Percentiles rank a stretch among this genome's conserved stretches.
phyloP scores from a whole-genome alignment of 2,113 vertebrate genomes.

The Erythrolamprus reginae region DNA sequence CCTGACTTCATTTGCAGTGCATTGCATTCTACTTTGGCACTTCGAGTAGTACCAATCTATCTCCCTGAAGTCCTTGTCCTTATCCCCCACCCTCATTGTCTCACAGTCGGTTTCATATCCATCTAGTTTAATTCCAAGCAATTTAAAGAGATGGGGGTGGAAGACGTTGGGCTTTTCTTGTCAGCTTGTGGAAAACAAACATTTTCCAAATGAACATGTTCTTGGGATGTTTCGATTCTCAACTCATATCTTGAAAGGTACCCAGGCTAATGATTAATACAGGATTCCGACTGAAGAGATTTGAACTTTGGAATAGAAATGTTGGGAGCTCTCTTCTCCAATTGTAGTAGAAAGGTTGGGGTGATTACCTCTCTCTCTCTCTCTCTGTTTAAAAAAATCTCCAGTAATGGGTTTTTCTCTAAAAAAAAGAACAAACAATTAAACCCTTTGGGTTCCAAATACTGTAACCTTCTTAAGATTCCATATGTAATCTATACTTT shows the following conservation, averaged over 20 bases:
- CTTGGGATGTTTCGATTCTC: not conserved
- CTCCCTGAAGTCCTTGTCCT: not conserved
- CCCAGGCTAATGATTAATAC: not conserved
- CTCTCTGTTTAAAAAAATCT: too few relatives aligned
- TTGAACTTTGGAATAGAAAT: not conserved
- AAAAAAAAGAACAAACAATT: not conserved
- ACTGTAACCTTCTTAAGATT: not conserved
- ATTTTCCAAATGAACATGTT: not conserved
- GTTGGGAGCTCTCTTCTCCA: not conserved
- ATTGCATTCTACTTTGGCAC: rapidly evolving
- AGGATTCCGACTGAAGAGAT: not conserved
- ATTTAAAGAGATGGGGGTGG: not conserved
- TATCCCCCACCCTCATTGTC: not conserved
- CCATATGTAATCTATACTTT: not conserved
- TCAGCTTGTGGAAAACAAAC: not conserved
- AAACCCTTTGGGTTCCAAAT: not conserved
- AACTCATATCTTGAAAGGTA: not conserved
- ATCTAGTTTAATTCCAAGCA: not conserved
- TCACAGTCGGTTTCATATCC: not conserved
- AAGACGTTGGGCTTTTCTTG: not conserved
- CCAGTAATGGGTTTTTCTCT: not conserved
- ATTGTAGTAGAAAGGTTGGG: not conserved
- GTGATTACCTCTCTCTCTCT: too few relatives aligned
- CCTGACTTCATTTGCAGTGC: not conserved
- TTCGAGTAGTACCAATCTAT: not conserved